These are phyloP conservation scores for Pygmarrhopalites habei DNA, from an alignment of 1,140 invertebrate species.

Conservation along the genomic window DNA sequence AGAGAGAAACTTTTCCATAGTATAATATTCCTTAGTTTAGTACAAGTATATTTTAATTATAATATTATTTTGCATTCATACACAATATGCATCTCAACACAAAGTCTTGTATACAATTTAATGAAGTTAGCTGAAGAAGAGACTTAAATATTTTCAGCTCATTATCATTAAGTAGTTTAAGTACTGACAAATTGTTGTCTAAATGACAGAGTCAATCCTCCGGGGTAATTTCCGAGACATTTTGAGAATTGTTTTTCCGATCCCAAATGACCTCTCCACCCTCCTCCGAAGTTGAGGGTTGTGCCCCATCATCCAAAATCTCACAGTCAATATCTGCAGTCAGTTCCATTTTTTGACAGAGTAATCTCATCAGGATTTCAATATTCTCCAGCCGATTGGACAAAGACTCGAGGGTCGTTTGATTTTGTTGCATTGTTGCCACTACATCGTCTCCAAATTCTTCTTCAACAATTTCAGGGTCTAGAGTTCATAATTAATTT, in stretches of 20 bases:
- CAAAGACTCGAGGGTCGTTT: conserved; percentile 20
- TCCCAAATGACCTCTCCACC: not conserved
- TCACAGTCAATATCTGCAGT: not conserved
- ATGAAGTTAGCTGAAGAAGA: too few relatives aligned
- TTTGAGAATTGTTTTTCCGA: not conserved
- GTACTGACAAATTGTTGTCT: not conserved
- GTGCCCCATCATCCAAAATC: not conserved
- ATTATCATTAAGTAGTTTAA: too few relatives aligned
- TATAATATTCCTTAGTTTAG: too few relatives aligned
- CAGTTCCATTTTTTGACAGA: conserved; percentile 30
- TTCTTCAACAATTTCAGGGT: conserved; percentile 19
- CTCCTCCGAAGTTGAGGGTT: not conserved
- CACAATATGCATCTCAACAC: too few relatives aligned
- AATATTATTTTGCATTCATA: too few relatives aligned
- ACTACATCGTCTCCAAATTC: conserved; percentile 30
- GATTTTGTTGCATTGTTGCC: conserved; percentile 31
- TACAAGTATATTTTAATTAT: too few relatives aligned
- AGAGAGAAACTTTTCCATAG: too few relatives aligned
- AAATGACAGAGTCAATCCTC: not conserved
- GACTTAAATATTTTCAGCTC: too few relatives aligned
- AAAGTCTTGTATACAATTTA: too few relatives aligned
- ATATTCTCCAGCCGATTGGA: conserved; percentile 38
- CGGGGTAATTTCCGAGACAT: not conserved
- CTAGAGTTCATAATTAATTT: not conserved
- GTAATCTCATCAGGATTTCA: conserved; percentile 36